phyloP scores from a whole-genome alignment of 2,797 vertebrate genomes.

The Buphagus erythrorhynchus region DNA sequence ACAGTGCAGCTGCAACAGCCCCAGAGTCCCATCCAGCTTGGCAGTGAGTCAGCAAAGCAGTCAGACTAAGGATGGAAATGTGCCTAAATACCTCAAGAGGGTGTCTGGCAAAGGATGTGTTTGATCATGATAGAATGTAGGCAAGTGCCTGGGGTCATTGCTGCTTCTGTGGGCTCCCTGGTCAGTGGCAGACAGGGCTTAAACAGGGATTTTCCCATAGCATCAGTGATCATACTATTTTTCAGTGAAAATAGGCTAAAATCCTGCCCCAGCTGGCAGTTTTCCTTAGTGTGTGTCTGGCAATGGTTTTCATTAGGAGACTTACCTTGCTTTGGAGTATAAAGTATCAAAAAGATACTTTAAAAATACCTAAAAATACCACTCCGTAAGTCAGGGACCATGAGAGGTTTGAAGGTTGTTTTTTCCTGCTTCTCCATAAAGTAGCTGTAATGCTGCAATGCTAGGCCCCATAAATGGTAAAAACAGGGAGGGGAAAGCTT shows the following conservation, averaged over 20 bases:
- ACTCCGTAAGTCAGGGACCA: not conserved
- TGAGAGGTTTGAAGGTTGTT: not conserved
- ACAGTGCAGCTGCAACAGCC: not conserved
- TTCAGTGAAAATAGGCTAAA: not conserved
- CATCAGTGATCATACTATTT: not conserved
- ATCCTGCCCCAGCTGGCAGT: not conserved
- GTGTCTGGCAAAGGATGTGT: not conserved
- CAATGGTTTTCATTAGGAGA: not conserved
- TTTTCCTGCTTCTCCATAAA: not conserved
- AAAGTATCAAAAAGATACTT: too few species aligned
- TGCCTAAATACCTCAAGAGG: not conserved
- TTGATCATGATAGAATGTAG: rapidly evolving
- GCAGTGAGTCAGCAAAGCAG: not conserved
- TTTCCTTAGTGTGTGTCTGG: not conserved
- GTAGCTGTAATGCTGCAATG: not conserved
- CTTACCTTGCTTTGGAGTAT: not conserved
- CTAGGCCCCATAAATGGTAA: not conserved
- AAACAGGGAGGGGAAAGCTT: not conserved
- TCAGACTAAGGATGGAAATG: not conserved
- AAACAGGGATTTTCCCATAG: not conserved
- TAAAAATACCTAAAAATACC: not conserved
- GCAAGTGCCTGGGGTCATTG: not conserved
- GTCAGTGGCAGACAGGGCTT: not conserved
- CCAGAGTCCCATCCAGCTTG: not conserved
- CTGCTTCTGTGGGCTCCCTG: not conserved